A percentile compares a stretch with the other conserved stretches of the same genome.
Evolutionary conservation across 2,888 invertebrate genomes (phyloP).

Genomic region (Micoletzkya japonica): DNA sequence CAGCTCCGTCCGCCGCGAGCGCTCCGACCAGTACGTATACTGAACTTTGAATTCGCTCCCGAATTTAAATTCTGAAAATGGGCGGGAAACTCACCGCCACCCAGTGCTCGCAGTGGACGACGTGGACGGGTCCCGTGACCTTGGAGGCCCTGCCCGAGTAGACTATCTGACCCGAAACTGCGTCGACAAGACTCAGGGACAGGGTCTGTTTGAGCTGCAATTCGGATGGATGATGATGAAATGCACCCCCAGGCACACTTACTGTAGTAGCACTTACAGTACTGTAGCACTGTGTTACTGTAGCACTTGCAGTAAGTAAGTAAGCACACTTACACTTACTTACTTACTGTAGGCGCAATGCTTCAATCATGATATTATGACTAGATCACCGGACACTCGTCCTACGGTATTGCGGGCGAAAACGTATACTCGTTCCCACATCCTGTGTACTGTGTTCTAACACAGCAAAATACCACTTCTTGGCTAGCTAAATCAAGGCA

Average conservation of each 20-base stretch:
- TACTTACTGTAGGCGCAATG: too few species aligned
- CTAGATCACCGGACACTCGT: too few species aligned
- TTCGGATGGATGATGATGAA: neutral
- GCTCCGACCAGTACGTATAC: conserved; percentile 90
- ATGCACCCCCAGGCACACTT: too few species aligned
- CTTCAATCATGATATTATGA: too few species aligned
- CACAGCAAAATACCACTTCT: too few species aligned
- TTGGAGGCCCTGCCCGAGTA: conserved; percentile 14
- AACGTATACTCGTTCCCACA: too few species aligned
- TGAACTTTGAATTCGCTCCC: conserved; percentile 50
- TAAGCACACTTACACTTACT: too few species aligned
- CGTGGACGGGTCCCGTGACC: conserved; percentile 80
- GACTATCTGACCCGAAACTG: conserved; percentile 76
- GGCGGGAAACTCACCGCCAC: conserved; percentile 72
- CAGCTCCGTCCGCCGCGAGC: conserved; percentile 86
- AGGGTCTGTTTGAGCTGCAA: conserved; percentile 64
- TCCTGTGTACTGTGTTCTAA: too few species aligned
- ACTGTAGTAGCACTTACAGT: too few species aligned
- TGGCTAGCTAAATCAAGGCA: too few species aligned
- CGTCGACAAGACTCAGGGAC: conserved; percentile 85
- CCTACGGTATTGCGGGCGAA: too few species aligned
- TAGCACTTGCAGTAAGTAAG: too few species aligned
- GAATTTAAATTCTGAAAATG: neutral
- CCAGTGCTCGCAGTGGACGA: conserved; percentile 96
- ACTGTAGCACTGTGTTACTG: conserved; percentile 31